phyloP scores from a whole-genome alignment of 2,888 invertebrate species.

The Machimus atricapillus region DNA sequence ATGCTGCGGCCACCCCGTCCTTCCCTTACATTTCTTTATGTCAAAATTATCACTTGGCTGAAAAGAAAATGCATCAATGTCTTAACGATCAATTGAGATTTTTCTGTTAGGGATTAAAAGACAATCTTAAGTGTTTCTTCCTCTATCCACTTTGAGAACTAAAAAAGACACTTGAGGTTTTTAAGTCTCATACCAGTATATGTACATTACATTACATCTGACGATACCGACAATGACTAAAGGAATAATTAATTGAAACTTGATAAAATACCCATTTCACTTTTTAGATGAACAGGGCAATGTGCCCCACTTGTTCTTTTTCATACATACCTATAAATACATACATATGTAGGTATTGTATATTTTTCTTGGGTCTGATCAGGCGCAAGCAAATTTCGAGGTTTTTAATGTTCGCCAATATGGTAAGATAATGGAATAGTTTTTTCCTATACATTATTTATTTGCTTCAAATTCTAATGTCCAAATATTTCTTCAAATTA shows the following conservation, averaged over 20 bases:
- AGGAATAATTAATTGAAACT: not conserved
- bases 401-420: too few relatives aligned
- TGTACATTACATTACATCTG: not conserved
- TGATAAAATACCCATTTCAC: not conserved
- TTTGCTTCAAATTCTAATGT: too few relatives aligned
- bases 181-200: not conserved
- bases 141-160: not conserved
- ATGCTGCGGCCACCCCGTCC: slow-evolving; percentile 97
- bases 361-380: too few relatives aligned
- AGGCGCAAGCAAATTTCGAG: too few relatives aligned
- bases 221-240: not conserved
- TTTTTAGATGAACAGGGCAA: not conserved
- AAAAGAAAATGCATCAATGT: not conserved
- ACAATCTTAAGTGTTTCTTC: slow-evolving; percentile 21
- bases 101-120: not conserved
- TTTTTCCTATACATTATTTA: too few relatives aligned
- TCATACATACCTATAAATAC: not conserved
- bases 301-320: not conserved
- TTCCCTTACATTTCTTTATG: slow-evolving; percentile 72
- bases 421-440: too few relatives aligned
- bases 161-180: not conserved
- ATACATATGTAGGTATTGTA: too few relatives aligned
- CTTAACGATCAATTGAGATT: not conserved
- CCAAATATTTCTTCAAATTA: too few relatives aligned
- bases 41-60: slow-evolving; percentile 21